Evolutionary conservation across 2,888 invertebrate genomes (phyloP), one percentile per base, ranked within the genome.

Genomic region (Tinea pellionella): DNA sequence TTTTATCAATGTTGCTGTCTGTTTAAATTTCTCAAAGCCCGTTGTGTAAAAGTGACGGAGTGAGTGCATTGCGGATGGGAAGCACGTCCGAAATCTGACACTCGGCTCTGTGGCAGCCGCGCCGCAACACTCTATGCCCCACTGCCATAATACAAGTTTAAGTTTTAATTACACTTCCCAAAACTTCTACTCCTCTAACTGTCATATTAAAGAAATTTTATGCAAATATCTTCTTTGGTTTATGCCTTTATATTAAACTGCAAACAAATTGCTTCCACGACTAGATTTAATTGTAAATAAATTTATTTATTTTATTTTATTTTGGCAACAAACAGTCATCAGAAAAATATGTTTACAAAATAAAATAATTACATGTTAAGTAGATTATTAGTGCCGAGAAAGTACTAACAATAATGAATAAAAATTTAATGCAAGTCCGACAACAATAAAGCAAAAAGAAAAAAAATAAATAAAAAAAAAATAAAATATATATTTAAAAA

Each of bases 61-160:
- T 13, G 57, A 55, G 67, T 69, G 70, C 75, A 77, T 84, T 78
- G 75, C 70, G 70, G 67, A 81, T 66, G 67, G 84, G 63, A 62
- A 67, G 72, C 85, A 86, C 85, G 85, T 84, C 75, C 76, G 65
- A 76, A 78, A 79, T 78, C 81, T 78, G 77, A 79, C 82, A 82
- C 78, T 84, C 84, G 82, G 84, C 85, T 78, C 77, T 70, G 75
- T 73, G 72, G 76, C 73, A 76, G 77, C 71, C 75, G 71, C 72
- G 68, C 65, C 66, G 62, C 59, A 12, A 12, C 58, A 11, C 42
- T 18, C 59, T 16, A 12, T 42, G 30, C 66, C 63, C 68, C 71
- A 69, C 71, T 63, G 66, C 75, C 71, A 71, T 80, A 77, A 80
- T 77, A 78, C 71, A 77, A 81, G 73, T 78, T 83, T 77, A 78